A percentile compares a stretch with the other conserved stretches of the same genome.
phyloP scores from a whole-genome alignment of 2,113 vertebrate genomes.

The Myocastor coypus region DNA sequence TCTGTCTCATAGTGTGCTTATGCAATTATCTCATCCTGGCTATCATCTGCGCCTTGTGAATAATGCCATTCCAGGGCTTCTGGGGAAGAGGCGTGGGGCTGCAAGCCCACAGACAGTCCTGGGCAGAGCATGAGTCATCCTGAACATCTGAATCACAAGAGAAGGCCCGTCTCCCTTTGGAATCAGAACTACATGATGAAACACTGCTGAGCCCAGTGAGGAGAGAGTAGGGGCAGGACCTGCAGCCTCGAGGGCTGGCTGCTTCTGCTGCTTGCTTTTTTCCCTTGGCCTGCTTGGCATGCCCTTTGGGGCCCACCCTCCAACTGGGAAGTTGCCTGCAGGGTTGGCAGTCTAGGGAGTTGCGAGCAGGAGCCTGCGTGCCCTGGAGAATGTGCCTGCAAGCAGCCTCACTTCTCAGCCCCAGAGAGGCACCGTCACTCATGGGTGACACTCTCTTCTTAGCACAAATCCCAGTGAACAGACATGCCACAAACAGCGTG shows the following conservation, averaged over 20 bases:
- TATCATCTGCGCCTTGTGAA: not conserved
- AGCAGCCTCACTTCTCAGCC: not conserved
- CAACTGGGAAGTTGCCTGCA: not conserved
- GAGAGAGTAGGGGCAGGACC: slow-evolving; percentile 38
- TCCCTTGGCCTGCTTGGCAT: slow-evolving; percentile 44
- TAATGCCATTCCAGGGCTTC: slow-evolving; percentile 60
- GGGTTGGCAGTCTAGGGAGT: not conserved
- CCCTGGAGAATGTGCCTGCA: fast-evolving
- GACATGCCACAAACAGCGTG: fast-evolving
- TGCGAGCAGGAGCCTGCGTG: not conserved
- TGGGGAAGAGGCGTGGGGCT: slow-evolving; percentile 57
- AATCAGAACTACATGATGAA: slow-evolving; percentile 45
- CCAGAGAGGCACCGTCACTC: fast-evolving
- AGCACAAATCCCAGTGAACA: not conserved
- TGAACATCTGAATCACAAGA: slow-evolving; percentile 60
- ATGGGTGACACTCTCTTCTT: not conserved
- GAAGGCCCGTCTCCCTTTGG: slow-evolving; percentile 33
- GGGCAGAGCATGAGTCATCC: slow-evolving; percentile 57
- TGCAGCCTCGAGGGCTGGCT: slow-evolving; percentile 21
- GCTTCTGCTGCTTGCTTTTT: slow-evolving; percentile 16
- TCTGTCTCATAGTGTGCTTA: slow-evolving; percentile 35
- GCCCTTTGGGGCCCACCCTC: not conserved
- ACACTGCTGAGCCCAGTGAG: slow-evolving; percentile 1
- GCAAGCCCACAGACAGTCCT: not conserved
- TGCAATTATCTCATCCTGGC: slow-evolving; percentile 52